Percentiles rank a stretch among this genome's conserved stretches.
phyloP scores from a whole-genome alignment of 2,113 vertebrate species.

The Brachionichthys hirsutus region DNA sequence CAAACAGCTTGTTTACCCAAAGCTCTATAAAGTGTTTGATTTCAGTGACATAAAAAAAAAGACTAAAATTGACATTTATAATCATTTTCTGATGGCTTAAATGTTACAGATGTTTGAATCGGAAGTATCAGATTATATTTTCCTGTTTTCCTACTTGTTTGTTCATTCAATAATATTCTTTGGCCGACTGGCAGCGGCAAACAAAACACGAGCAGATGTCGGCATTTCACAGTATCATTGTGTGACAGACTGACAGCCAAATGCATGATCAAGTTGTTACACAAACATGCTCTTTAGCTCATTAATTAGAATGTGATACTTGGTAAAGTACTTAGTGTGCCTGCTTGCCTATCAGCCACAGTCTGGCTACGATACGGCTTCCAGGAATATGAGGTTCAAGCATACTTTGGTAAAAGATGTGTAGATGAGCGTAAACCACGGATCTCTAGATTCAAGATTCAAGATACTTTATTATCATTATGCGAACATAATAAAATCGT shows the following conservation, averaged over 20 bases:
- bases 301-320: slow-evolving; percentile 7
- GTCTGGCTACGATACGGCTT: neutral
- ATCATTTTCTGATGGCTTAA: neutral
- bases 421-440: neutral
- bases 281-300: neutral
- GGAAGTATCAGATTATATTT: neutral
- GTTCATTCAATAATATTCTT: neutral
- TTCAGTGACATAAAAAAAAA: too few relatives aligned
- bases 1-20: too few relatives aligned
- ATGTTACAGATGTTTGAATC: neutral
- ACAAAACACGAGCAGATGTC: slow-evolving; percentile 3
- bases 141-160: neutral
- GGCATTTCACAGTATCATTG: neutral
- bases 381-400: slow-evolving; percentile 9
- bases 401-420: slow-evolving; percentile 10
- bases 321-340: slow-evolving; percentile 9
- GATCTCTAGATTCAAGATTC: too few relatives aligned
- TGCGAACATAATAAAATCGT: too few relatives aligned
- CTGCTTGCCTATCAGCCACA: slow-evolving; percentile 1
- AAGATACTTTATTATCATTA: too few relatives aligned
- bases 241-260: slow-evolving; percentile 6
- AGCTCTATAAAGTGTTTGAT: too few relatives aligned
- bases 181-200: neutral
- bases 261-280: neutral
- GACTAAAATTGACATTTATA: too few relatives aligned